phyloP scores from a whole-genome alignment of 2,888 invertebrate genomes.

The Sclerodermus sp. region DNA sequence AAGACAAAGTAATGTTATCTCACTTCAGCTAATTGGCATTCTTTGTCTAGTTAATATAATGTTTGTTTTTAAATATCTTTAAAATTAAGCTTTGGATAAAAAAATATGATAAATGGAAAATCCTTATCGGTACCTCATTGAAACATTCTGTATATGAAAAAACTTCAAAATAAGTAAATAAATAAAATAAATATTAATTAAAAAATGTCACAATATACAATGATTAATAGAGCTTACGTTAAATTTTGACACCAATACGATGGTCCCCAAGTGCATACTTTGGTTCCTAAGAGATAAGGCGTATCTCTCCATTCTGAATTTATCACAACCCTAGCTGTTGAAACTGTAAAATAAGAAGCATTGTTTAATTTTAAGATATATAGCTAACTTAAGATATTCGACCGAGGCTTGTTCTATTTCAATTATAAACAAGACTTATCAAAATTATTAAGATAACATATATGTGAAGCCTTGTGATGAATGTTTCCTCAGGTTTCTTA shows the following conservation, averaged over 20 bases:
- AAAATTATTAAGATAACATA: not conserved
- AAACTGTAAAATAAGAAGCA: constrained; percentile 31
- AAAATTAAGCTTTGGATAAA: no score
- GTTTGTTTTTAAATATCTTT: not conserved
- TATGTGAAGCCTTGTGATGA: no score
- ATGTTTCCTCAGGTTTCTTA: no score
- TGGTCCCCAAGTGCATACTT: constrained; percentile 78
- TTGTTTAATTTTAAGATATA: not conserved
- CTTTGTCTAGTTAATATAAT: no score
- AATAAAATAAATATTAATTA: no score
- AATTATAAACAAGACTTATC: not conserved
- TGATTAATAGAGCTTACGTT: constrained; percentile 54
- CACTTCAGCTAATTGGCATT: no score
- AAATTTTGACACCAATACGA: constrained; percentile 75
- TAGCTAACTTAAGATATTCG: not conserved
- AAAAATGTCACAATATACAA: no score
- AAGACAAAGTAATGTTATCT: no score
- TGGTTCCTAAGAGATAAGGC: constrained; percentile 57
- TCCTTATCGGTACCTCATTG: no score
- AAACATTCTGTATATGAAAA: no score
- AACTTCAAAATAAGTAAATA: no score
- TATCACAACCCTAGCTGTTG: constrained; percentile 39
- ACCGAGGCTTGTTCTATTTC: not conserved
- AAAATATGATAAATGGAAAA: no score
- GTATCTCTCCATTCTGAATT: constrained; percentile 22